These are phyloP conservation scores for Thymelicus lineola DNA, from an alignment of 2,888 invertebrate genomes.

Conservation along the genomic window DNA sequence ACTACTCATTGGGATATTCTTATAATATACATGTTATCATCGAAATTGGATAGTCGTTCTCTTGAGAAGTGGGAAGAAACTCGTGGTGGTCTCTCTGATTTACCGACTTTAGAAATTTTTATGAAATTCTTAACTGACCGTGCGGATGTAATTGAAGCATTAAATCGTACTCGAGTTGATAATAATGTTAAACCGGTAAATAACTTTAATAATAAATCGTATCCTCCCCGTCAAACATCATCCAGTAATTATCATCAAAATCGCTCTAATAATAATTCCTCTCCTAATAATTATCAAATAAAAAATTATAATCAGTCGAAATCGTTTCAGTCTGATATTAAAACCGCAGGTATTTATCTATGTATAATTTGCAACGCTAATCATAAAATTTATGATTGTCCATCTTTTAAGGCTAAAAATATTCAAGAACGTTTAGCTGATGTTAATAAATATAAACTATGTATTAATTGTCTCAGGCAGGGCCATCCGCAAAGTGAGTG, in stretches of 20 bases:
- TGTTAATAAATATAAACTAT: not conserved
- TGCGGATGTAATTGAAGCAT: not conserved
- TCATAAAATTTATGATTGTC: too few relatives aligned
- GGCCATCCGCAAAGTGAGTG: not conserved
- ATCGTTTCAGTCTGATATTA: too few relatives aligned
- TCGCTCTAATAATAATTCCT: not conserved
- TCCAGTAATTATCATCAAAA: not conserved
- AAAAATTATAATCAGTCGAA: not conserved
- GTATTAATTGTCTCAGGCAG: not conserved
- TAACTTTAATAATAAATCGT: not conserved
- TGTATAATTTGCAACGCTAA: too few relatives aligned
- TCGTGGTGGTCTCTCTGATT: not conserved
- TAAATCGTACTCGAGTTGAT: not conserved
- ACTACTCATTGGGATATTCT: not conserved
- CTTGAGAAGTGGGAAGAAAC: not conserved
- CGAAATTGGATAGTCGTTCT: not conserved
- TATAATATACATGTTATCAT: not conserved
- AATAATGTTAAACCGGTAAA: not conserved
- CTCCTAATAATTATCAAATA: not conserved
- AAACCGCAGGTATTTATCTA: too few relatives aligned
- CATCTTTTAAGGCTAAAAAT: not conserved
- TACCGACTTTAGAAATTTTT: not conserved
- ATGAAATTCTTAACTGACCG: not conserved
- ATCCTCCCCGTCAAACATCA: not conserved
- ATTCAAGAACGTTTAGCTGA: not conserved